Evolutionary conservation across 2,113 vertebrate species (phyloP).

Genomic region (Anolis carolinensis): DNA sequence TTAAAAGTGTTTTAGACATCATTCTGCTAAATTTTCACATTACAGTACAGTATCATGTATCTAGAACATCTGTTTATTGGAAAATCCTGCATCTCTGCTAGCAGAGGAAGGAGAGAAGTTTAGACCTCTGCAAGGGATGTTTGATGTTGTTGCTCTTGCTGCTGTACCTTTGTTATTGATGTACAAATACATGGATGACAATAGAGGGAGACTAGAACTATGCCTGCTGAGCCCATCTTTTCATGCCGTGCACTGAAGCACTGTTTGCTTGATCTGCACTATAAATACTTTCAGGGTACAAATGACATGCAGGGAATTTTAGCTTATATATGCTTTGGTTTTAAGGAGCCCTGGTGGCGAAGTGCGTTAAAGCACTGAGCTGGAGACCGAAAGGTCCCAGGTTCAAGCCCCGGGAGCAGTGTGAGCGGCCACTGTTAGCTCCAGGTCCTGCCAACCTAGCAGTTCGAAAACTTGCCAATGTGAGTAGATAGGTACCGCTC

Average conservation of each 20-base stretch:
- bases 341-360: too few relatives aligned
- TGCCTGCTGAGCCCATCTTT: neutral
- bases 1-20: conserved; percentile 3
- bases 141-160: too few relatives aligned
- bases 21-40: conserved; percentile 5
- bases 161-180: neutral
- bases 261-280: neutral
- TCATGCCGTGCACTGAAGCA: neutral
- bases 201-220: neutral
- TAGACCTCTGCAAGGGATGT: neutral
- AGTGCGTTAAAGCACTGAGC: too few relatives aligned
- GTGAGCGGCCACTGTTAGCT: too few relatives aligned
- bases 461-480: too few relatives aligned
- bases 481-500: too few relatives aligned
- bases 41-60: conserved; percentile 3
- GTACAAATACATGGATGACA: neutral
- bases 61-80: neutral
- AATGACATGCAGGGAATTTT: neutral
- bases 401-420: too few relatives aligned
- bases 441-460: too few relatives aligned
- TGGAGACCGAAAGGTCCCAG: too few relatives aligned
- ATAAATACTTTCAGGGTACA: neutral
- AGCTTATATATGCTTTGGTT: neutral
- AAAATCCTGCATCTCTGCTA: neutral
- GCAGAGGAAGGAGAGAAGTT: neutral